These are phyloP conservation scores for Pachyseris speciosa DNA, from an alignment of 64 coral and sea anemone genomes.

Conservation along the genomic window DNA sequence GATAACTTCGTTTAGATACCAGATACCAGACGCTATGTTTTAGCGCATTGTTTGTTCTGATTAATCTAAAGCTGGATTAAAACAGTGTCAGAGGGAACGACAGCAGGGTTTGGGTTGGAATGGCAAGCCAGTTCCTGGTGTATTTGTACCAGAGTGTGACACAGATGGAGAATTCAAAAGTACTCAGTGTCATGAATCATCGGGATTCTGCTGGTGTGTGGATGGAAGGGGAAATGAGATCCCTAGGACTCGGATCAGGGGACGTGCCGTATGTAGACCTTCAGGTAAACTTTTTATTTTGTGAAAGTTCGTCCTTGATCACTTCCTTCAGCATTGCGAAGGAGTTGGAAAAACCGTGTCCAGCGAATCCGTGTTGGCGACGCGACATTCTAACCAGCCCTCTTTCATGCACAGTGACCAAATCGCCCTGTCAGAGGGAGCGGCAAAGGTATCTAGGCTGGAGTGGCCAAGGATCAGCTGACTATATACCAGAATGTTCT, in stretches of 20 bases:
- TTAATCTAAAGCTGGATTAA: constrained; percentile 41
- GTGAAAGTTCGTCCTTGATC: background rate
- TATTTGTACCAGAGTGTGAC: constrained; percentile 82
- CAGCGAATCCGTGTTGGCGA: too few relatives aligned
- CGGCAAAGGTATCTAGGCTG: constrained; percentile 47
- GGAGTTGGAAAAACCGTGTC: background rate
- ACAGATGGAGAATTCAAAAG: constrained; percentile 66
- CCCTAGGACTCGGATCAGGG: constrained; percentile 53
- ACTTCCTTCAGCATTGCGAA: background rate
- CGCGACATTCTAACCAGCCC: too few relatives aligned
- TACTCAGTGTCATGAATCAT: constrained; percentile 58
- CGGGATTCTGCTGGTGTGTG: constrained; percentile 84
- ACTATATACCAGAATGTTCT: constrained; percentile 39
- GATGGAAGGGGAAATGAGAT: constrained; percentile 80
- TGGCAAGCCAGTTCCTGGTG: constrained; percentile 27
- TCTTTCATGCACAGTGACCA: background rate
- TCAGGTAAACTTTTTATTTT: constrained; percentile 22
- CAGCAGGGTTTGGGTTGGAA: constrained; percentile 46
- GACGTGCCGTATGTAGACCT: constrained; percentile 62
- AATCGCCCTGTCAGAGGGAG: constrained; percentile 52
- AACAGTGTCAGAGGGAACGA: constrained; percentile 52
- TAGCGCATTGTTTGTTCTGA: background rate
- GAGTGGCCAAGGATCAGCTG: background rate
- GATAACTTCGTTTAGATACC: too few relatives aligned
- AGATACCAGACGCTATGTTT: too few relatives aligned